Percentiles rank a stretch among this genome's conserved stretches.
Conservation (phyloP, 1,140 invertebrate genomes). For the Melitaea cinxia region DNA sequence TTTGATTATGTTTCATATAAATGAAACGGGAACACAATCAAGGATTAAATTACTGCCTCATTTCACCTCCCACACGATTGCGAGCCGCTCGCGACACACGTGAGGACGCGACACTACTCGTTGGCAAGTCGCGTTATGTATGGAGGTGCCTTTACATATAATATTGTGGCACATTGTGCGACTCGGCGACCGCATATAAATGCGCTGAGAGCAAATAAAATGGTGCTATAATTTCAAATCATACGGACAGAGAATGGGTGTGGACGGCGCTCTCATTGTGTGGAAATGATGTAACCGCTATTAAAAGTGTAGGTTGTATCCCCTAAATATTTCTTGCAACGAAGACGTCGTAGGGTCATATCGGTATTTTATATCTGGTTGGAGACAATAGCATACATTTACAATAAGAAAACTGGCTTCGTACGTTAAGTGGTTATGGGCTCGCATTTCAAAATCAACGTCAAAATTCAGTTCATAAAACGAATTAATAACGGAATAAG, state of each 20-base stretch:
- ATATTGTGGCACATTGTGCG: slow-evolving; percentile 74
- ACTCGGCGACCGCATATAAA: slow-evolving; percentile 76
- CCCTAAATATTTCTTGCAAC: slow-evolving; percentile 80
- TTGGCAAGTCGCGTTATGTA: slow-evolving; percentile 46
- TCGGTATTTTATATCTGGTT: slow-evolving; percentile 78
- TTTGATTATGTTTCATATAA: slow-evolving; percentile 74
- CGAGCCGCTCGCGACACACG: slow-evolving; percentile 50
- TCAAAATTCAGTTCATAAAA: slow-evolving; percentile 38
- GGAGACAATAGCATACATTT: slow-evolving; percentile 78
- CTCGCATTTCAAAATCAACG: slow-evolving; percentile 58
- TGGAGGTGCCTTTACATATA: slow-evolving; percentile 59
- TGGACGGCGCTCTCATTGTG: slow-evolving; percentile 80
- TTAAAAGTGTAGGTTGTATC: slow-evolving; percentile 81
- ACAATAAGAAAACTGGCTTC: slow-evolving; percentile 74
- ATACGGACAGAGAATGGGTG: slow-evolving; percentile 81
- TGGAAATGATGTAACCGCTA: slow-evolving; percentile 82
- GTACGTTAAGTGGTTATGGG: slow-evolving; percentile 66
- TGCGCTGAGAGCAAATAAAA: slow-evolving; percentile 79
- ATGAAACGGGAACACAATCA: slow-evolving; percentile 78
- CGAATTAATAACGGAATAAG: not conserved
- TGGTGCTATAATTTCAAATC: slow-evolving; percentile 82
- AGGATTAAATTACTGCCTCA: slow-evolving; percentile 77
- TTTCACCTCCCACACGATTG: slow-evolving; percentile 71
- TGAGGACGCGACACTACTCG: slow-evolving; percentile 57
- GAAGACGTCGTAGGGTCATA: slow-evolving; percentile 78